Evolutionary conservation across 2,888 invertebrate species (phyloP), one percentile per base, ranked within the genome.

Genomic region (Oxystoma pomonae): DNA sequence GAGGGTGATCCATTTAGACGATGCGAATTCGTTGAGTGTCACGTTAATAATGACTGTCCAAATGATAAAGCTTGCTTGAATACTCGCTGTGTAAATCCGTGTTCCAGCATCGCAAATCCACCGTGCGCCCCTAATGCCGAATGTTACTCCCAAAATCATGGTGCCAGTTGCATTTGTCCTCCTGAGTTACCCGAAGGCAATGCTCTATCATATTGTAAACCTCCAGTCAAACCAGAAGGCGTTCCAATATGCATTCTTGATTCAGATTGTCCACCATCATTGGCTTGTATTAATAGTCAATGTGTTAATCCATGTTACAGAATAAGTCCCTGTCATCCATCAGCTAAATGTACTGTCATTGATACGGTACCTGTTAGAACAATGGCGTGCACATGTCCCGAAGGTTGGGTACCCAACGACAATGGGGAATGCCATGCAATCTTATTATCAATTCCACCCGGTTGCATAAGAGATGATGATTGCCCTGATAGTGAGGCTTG

Each of bases 321-420:
- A 73, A 83, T 93, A 17, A 87, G 87, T 72, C 94, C 94, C 1
- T 95, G 94, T 72, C 84, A 86, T 58, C 83, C 85, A 63, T 87
- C 87, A 60, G 89, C 93, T 2, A 85, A 86, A 60, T 96, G 95
- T 78, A 88, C 88, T 63, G 94, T 94, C 12, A 83, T 93, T 16
- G 92, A 95, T 74, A 93, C 94, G 64, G 84, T 90, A 52, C 94
- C 94, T 19, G 90, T 94, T 60, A 83, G 94, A 69, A 94, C 94
- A 1, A 89, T 95, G 86, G 90, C 92, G 57, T 95, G 94, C 76
- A 90, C 91, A 63, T 94, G 94, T 73, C 92, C 93, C 0, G 90
- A 91, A 71, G 90, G 92, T 57, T 93, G 89, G 84, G 88, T 92
- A 66, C 91, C 92, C 0, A 89, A 92, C 73, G 84, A 88, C 69